Conservation (phyloP, 2,797 vertebrate genomes). For the Cynodonichthys magdalenae region DNA sequence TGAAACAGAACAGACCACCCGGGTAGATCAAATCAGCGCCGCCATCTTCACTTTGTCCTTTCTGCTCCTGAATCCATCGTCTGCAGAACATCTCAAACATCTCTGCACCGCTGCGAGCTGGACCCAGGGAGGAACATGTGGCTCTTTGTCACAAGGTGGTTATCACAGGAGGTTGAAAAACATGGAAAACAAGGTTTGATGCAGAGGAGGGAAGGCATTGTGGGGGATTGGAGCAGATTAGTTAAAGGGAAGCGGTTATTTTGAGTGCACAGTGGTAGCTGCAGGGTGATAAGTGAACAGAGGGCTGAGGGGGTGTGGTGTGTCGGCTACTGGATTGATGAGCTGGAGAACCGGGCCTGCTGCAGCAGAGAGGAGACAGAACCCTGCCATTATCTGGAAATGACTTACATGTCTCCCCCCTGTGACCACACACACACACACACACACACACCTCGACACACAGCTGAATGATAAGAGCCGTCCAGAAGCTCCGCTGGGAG, state of each 20-base stretch:
- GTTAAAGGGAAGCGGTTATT: constrained; percentile 57
- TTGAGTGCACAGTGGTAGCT: constrained; percentile 52
- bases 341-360: constrained; percentile 43
- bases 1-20: constrained; percentile 69
- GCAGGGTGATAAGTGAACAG: constrained; percentile 62
- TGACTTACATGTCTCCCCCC: constrained; percentile 53
- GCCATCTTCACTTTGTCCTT: constrained; percentile 16
- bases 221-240: constrained; percentile 63
- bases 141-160: constrained; percentile 29
- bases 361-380: constrained; percentile 43
- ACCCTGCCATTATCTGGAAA: constrained; percentile 69
- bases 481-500: constrained; percentile 16
- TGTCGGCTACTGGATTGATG: constrained; percentile 62
- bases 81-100: constrained; percentile 24
- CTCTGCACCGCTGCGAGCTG: constrained; percentile 30
- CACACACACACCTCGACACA: background rate
- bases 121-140: constrained; percentile 20
- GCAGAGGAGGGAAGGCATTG: constrained; percentile 55
- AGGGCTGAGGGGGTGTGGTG: constrained; percentile 55
- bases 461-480: constrained; percentile 56
- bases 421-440: constrained; percentile 1
- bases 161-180: constrained; percentile 45
- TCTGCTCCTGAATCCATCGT: constrained; percentile 32
- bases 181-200: constrained; percentile 31
- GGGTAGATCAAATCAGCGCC: constrained; percentile 52